Percentiles rank a stretch among this genome's conserved stretches.
phyloP scores from a whole-genome alignment of 2,888 invertebrate genomes.

The Nemoura dubitans region DNA sequence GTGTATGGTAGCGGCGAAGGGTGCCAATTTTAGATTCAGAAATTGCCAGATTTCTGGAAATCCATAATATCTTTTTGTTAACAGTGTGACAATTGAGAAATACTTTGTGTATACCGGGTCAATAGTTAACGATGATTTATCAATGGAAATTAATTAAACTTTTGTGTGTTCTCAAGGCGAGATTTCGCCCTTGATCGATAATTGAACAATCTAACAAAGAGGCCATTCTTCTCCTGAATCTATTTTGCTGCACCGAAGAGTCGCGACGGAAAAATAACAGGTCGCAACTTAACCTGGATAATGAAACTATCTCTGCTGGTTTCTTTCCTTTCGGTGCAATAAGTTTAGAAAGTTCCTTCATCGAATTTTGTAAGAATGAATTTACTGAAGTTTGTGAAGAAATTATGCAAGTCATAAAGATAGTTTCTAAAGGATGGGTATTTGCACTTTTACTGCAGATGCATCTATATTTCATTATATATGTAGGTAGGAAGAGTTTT shows the following conservation, averaged over 20 bases:
- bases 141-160: not conserved
- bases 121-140: not conserved
- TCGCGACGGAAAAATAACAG: not conserved
- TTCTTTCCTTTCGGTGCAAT: not conserved
- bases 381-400: not conserved
- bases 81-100: not conserved
- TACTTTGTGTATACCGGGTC: not conserved
- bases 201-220: constrained; percentile 12
- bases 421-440: too few species aligned
- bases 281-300: not conserved
- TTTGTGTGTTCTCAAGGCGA: not conserved
- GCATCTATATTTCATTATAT: too few species aligned
- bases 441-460: too few species aligned
- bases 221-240: not conserved
- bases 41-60: not conserved
- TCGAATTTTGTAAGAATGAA: not conserved
- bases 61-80: not conserved
- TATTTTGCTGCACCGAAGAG: not conserved
- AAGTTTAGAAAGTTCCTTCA: not conserved
- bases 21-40: not conserved
- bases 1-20: not conserved
- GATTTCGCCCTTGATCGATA: not conserved
- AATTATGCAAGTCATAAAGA: not conserved
- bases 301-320: not conserved
- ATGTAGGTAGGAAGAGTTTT: too few species aligned